phyloP scores from a whole-genome alignment of 2,888 invertebrate species.

The Nasonovia ribisnigri region DNA sequence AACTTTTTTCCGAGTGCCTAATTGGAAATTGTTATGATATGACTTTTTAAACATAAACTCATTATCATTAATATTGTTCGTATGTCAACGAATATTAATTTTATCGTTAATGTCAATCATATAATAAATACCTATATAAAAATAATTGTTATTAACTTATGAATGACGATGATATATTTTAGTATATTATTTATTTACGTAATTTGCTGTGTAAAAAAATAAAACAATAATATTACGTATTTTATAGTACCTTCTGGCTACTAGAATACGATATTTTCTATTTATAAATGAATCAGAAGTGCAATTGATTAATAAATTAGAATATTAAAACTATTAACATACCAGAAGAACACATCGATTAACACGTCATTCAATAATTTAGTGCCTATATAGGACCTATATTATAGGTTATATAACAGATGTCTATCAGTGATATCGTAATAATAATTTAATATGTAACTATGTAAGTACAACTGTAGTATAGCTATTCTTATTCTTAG shows the following conservation, averaged over 20 bases:
- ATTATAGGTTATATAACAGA: background rate
- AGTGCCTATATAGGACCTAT: no score
- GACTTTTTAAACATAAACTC: background rate
- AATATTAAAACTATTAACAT: background rate
- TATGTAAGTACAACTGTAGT: background rate
- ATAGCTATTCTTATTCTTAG: background rate
- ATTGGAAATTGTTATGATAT: background rate
- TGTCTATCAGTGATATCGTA: background rate
- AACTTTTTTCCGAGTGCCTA: background rate
- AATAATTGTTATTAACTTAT: background rate
- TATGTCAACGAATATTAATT: background rate
- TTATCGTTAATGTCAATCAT: background rate
- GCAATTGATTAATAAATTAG: background rate
- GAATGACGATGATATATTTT: background rate
- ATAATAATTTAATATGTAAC: background rate
- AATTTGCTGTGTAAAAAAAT: background rate
- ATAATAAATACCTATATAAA: background rate
- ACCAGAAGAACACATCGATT: background rate
- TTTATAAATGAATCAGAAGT: background rate
- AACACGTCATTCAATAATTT: background rate
- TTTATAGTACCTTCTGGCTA: background rate
- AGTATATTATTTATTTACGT: background rate
- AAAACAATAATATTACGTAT: background rate
- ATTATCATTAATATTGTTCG: background rate
- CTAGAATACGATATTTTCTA: background rate